Evolutionary conservation across 2,797 vertebrate genomes (phyloP).

Genomic region (Lepilemur ruficaudatus): DNA sequence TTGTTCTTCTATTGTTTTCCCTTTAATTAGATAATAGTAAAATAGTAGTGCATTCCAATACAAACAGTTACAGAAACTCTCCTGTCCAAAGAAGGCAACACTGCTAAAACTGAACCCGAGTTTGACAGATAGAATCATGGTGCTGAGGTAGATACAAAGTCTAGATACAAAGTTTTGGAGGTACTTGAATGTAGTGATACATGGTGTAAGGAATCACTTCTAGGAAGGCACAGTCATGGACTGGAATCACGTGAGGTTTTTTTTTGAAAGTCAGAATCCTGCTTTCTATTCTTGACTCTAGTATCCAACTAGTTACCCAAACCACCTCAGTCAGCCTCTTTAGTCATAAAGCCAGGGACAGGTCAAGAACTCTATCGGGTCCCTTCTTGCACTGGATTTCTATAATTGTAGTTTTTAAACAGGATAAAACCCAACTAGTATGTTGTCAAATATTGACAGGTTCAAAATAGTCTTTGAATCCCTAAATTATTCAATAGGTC

Average conservation of each 20-base stretch:
- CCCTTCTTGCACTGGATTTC: neutral
- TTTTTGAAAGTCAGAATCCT: neutral
- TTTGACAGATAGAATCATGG: neutral
- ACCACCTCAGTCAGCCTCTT: neutral
- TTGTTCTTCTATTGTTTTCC: neutral
- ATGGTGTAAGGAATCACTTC: neutral
- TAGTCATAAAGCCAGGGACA: neutral
- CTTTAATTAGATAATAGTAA: neutral
- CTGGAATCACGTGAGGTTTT: neutral
- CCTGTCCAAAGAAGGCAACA: neutral
- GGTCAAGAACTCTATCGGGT: neutral
- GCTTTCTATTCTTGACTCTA: neutral
- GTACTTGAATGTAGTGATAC: too few relatives aligned
- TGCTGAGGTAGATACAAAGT: neutral
- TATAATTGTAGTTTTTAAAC: neutral
- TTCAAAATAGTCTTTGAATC: neutral
- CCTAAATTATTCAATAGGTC: neutral
- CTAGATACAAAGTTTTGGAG: neutral
- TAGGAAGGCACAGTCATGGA: neutral
- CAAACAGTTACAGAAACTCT: neutral
- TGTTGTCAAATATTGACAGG: neutral
- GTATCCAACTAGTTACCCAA: neutral
- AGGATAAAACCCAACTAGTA: neutral
- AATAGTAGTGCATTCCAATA: neutral
- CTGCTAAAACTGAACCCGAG: neutral